Evolutionary conservation across 1,140 invertebrate species (phyloP), one percentile per base, ranked within the genome.

Genomic region (Tetraneura akinire): DNA sequence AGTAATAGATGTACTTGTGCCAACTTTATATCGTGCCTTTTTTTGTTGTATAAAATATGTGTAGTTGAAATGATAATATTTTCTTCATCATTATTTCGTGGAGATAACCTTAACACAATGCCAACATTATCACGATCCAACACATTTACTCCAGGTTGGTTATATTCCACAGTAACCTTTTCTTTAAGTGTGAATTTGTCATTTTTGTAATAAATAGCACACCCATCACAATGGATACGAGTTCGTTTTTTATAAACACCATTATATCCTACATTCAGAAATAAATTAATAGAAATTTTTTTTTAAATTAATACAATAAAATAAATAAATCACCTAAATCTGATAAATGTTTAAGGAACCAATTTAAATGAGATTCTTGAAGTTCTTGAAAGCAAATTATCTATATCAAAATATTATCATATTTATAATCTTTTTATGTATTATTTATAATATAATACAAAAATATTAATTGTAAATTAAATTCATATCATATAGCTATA

Each of bases 1-100:
- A 98, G 86, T 5, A 98, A 85, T 53, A 95, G 84, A 83, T 92
- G 90, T 26, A 90, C 86, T 86, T 98, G 97, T 0, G 94, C 95
- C 21, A 97, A 87, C 83, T 96, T 91, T 0, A 98, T 90, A 86
- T 98, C 96, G 29, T 92, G 90, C 37, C 96, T 86, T 83, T 87
- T 91, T 0, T 94, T 95, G 88, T 98, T 98, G 85, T 93, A 98
- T 9, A 98, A 86, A n/a, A 98, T 87, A 87, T 98, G 97, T 0
- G 96, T 98, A 5, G 94, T 98, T 8, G 94, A 94, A 0, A 98
- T 89, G 37, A 94, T 89, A 68, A 96, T 85, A 26, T 90, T 86
- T 9, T 85, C 86, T 1, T 85, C 68, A 2, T 87, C 87, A 68
- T 84, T 83, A 49, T 83, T 81, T 81, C 87, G 88, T 0, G 90